Evolutionary conservation across 2,113 vertebrate species (phyloP).

Genomic region (Solea solea): DNA sequence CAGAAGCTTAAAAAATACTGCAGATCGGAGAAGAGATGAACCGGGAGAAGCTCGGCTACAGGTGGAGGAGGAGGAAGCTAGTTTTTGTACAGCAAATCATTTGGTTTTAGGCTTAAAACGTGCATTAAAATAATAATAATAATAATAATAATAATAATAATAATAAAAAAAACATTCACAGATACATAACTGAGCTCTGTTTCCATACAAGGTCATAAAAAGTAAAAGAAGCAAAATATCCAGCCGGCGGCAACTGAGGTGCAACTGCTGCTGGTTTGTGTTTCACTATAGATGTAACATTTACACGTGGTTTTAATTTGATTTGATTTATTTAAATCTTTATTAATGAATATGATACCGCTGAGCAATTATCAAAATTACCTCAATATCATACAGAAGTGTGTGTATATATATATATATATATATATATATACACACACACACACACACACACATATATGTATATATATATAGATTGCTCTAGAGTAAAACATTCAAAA

Average conservation of each 20-base stretch:
- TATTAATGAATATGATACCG: constrained; percentile 47
- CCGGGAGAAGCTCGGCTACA: constrained; percentile 64
- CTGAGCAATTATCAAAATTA: constrained; percentile 66
- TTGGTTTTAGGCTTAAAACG: constrained; percentile 75
- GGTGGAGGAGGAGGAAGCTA: constrained; percentile 40
- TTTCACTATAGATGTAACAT: constrained; percentile 30
- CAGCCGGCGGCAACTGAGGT: constrained; percentile 46
- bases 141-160: constrained; percentile 31
- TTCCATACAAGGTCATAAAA: constrained; percentile 33
- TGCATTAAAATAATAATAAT: constrained; percentile 58
- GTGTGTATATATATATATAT: background rate
- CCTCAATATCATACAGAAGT: constrained; percentile 52
- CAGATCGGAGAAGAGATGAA: constrained; percentile 75
- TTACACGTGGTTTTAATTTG: constrained; percentile 17
- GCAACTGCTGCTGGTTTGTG: constrained; percentile 65
- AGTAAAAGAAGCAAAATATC: constrained; percentile 52
- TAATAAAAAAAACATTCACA: constrained; percentile 46
- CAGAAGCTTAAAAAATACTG: constrained; percentile 82
- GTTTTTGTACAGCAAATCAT: constrained; percentile 66
- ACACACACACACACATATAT: too few relatives aligned
- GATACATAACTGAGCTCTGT: constrained; percentile 46
- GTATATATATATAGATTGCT: background rate
- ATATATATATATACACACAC: too few relatives aligned
- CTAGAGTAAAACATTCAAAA: constrained; percentile 62
- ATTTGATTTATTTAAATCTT: background rate